Evolutionary conservation across 2,888 invertebrate species (phyloP), one percentile per base, ranked within the genome.

Genomic region (Andrena bicolor): DNA sequence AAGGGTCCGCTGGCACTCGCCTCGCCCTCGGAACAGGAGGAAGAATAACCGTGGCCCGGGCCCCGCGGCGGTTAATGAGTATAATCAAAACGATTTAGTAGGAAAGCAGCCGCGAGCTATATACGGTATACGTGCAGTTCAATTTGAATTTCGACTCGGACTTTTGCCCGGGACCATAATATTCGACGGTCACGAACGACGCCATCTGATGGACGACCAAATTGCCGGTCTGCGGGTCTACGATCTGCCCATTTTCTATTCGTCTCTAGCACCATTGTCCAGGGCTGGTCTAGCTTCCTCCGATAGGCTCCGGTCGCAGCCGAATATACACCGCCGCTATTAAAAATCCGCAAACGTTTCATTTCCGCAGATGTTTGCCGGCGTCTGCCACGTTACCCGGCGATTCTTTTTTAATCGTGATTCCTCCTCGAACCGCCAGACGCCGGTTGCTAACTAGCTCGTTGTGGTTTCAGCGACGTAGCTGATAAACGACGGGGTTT

Each of bases 161-260:
- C 85, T 86, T 88, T 86, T 83, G 64, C 58, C 85, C 80, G 75
- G 68, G 10, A 68, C 86, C 79, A 89, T 93, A 93, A 93, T 93
- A 90, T 89, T 89, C 85, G 80, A 48, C 81, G 91, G 93, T 93
- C 93, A 93, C 93, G 93, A 90, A 93, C 56, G 92, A 90, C 91
- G 91, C 92, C 93, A 93, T 91, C 92, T 93, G 92, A 93, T 91
- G 90, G 90, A 91, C 90, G 90, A 90, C 87, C 87, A 92, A 93
- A 93, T 93, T 93, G 88, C 90, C 77, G 88, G 88, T 80, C 80
- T 82, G 53, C 8, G 41, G 70, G 63, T 80, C 77, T 82, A 65
- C 75, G 83, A 88, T 83, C 86, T 82, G 83, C 83, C 56, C 82
- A 81, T 84, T 78, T 88, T 86, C 90, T 88, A 87, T 84, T 88